Base-by-base conservation (phyloP, 1,140 invertebrate species). In the Sitobion miscanthi region DNA sequence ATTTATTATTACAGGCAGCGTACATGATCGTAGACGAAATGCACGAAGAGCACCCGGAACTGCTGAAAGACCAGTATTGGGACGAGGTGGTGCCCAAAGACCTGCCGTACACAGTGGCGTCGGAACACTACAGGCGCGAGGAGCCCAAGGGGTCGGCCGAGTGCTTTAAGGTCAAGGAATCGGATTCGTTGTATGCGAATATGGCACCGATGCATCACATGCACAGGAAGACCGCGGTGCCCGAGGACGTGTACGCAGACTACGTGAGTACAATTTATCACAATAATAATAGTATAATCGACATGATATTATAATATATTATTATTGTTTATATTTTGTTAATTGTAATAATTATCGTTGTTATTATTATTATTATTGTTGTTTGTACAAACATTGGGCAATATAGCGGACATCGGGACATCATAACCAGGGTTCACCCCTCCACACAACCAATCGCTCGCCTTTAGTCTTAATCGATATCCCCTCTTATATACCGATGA, bases 1-100 rank as follows among this genome's bases (percentile, higher is more conserved):
- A 69, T 35, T n/a, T 52, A 77, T 77, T 69, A 69, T 35, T n/a
- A 11, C 95, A 98, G 97, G 98, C 98, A 25, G 97, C 97, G 57
- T 98, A 98, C 95, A 98, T 98, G 97, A 98, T 98, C 93, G 98
- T 98, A 2, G 98, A 98, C 94, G 97, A 98, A 95, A 98, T 98
- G 97, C 97, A 98, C 95, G 97, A 98, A 94, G 97, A 98, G 95
- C 97, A 98, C 95, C 97, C 97, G 8, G 98, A 98, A 95, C 95
- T 98, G n/a, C 95, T 98, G 11, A 97, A 97, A 94, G 98, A 98
- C 95, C 97, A 98, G 94, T 98, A 98, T 94, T 98, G 98, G 98
- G 98, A 98, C 94, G 98, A 98, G 94, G 97, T 98, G 85, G 97
- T 99, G 52, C 98, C 98, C 1, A 97, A 97, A 95, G 97, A 98